Evolutionary conservation across 2,888 invertebrate species (phyloP), one percentile per base, ranked within the genome.

Genomic region (Leptinotarsa juncta): DNA sequence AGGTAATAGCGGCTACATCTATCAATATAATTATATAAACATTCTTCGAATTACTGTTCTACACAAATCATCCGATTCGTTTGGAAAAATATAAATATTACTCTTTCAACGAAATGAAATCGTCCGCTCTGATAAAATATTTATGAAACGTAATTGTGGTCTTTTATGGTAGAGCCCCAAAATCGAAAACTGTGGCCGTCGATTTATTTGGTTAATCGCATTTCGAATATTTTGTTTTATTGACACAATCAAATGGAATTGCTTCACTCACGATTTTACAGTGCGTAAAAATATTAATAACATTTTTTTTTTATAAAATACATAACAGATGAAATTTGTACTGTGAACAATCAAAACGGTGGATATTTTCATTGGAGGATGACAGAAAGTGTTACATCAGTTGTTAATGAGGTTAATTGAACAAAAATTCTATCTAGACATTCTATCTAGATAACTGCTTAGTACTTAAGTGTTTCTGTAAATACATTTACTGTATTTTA

Each of bases 201-300:
- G 70, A 70, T 62, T 70, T 70, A 42, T 70, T 70, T 70, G 23
- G 20, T 62, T 48, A 50, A 70, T 70, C 62, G 60, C 70, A 62
- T 70, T 69, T 69, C 57, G 20, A 57, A 57, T 57, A 23, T 57
- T 62, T 62, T 32, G 62, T 62, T 62, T 62, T 62, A 62, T 42
- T 26, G 16, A 26, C 42, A 32, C 42, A 62, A 42, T 62, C 32
- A 42, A 60, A 62, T 7, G 32, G 12, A 42, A n/a, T 42, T 42
- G 12, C 18, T 4, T 2, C 20, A 57, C 26, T 4, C 57, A 23
- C 3, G 42, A 32, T 69, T 69, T 55, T 32, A 32, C 55, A 55
- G 20, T 20, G 18, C 55, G 32, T 68, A 26, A 69, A 57, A 69
- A 42, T 26, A 57, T 26, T 20, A 57, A 20, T 20, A 14, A 23